Evolutionary conservation across 2,113 vertebrate species (phyloP).

Genomic region (Corythornis vintsioides): DNA sequence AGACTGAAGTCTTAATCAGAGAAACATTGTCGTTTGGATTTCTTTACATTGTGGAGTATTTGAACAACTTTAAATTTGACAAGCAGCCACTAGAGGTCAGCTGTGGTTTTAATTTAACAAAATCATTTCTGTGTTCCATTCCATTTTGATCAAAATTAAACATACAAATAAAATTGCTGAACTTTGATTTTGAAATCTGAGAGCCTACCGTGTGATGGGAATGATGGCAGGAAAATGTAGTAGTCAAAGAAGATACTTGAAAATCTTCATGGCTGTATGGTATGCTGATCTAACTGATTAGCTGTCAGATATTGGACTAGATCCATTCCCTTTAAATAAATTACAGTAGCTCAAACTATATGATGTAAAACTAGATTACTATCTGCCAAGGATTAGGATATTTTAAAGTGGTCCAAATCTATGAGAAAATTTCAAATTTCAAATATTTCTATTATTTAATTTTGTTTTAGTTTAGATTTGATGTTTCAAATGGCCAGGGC

Average conservation of each 20-base stretch:
- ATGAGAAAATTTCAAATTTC: background rate
- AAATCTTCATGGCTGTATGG: background rate
- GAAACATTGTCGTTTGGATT: background rate
- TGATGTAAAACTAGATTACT: background rate
- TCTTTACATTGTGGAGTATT: background rate
- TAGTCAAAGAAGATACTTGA: accelerated
- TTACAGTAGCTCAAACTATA: background rate
- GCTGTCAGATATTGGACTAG: background rate
- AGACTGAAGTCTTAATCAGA: background rate
- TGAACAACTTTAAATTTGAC: constrained; percentile 14
- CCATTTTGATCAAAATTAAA: background rate
- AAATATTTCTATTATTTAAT: background rate
- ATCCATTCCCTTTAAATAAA: background rate
- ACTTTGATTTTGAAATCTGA: background rate
- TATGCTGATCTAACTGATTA: background rate
- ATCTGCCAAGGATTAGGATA: background rate
- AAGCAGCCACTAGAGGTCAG: constrained; percentile 72
- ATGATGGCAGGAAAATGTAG: background rate
- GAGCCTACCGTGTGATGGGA: background rate
- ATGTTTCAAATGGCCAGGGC: background rate
- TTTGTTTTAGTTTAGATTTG: background rate
- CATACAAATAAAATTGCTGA: background rate
- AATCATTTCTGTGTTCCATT: background rate
- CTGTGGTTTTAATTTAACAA: background rate
- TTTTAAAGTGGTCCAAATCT: background rate